These are phyloP conservation scores for Drosophila yooni DNA, from an alignment of 2,888 invertebrate species.

Conservation along the genomic window DNA sequence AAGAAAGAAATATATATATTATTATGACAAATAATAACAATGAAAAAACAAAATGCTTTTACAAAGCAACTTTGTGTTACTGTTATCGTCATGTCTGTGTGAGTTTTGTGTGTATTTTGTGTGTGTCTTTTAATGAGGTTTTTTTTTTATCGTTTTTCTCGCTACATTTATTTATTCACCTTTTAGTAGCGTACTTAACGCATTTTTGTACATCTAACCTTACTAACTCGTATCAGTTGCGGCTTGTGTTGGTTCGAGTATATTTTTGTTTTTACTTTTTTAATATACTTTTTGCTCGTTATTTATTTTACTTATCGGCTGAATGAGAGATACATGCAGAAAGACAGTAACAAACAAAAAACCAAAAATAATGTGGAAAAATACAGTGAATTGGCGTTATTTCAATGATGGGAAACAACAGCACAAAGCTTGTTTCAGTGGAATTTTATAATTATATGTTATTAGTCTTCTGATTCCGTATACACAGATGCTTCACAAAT, in stretches of 20 bases:
- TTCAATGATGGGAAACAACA: slow-evolving; percentile 18
- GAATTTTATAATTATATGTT: slow-evolving; percentile 19
- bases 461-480: slow-evolving; percentile 7
- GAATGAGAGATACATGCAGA: slow-evolving; percentile 7
- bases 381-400: slow-evolving; percentile 7
- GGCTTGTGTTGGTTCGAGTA: slow-evolving; percentile 31
- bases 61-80: slow-evolving; percentile 25
- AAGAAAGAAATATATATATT: slow-evolving; percentile 9
- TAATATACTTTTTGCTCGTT: slow-evolving; percentile 23
- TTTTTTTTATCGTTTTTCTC: slow-evolving; percentile 16
- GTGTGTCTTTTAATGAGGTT: slow-evolving; percentile 14
- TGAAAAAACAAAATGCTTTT: slow-evolving; percentile 37
- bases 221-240: slow-evolving; percentile 52
- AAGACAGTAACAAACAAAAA: slow-evolving; percentile 17
- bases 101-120: slow-evolving; percentile 6
- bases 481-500: not conserved
- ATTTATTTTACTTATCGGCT: slow-evolving; percentile 30
- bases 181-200: slow-evolving; percentile 40
- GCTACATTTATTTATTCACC: slow-evolving; percentile 44
- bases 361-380: slow-evolving; percentile 12
- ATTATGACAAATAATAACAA: slow-evolving; percentile 27
- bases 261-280: slow-evolving; percentile 19
- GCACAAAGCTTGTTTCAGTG: slow-evolving; percentile 17
- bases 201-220: slow-evolving; percentile 35
- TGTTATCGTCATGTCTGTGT: slow-evolving; percentile 9